Evolutionary conservation across 2,888 invertebrate genomes (phyloP), one percentile per base, ranked within the genome.

Genomic region (Chorisops tibialis): DNA sequence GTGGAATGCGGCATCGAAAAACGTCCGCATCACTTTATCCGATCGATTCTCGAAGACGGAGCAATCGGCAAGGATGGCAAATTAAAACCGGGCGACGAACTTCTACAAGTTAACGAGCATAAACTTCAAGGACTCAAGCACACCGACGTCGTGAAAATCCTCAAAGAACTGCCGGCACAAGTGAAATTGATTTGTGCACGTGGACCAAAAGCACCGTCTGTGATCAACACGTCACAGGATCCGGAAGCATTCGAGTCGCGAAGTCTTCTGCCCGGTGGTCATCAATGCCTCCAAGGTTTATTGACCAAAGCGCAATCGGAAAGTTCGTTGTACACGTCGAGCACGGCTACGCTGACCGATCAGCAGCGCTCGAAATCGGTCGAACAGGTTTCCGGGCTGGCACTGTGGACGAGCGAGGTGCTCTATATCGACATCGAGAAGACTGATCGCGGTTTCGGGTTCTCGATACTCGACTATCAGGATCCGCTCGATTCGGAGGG

Each of bases 11-110:
- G 98, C 2, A 86, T 91, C 69, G 98, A 99, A 81, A 87, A 96
- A 41, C 85, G 96, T 69, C 98, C 99, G n/a, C 97, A 97, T 80
- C 98, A 98, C 80, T 98, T 96, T 75, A 97, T 99, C 71, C 86
- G 98, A 68, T 94, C 95, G 35, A 96, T 99, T 69, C 83, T 97
- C 64, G 91, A 93, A 7, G 95, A 97, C 73, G 98, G 99, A 3
- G 98, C 99, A 0, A 96, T 98, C 0, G 98, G 96, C 1, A 85
- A 87, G 69, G 94, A 95, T 74, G 94, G 93, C 2, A 85, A 86
- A 62, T 82, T 99, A n/a, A 84, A 85, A 71, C 93, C 96, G 60
- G 97, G 98, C 12, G 99, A 99, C 78, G 99, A 99, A 79, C 82
- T 99, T 37, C 81, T 99, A 65, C 90, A 97, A 87, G 97, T 94